phyloP scores from a whole-genome alignment of 2,113 vertebrate genomes.

The Columba livia region DNA sequence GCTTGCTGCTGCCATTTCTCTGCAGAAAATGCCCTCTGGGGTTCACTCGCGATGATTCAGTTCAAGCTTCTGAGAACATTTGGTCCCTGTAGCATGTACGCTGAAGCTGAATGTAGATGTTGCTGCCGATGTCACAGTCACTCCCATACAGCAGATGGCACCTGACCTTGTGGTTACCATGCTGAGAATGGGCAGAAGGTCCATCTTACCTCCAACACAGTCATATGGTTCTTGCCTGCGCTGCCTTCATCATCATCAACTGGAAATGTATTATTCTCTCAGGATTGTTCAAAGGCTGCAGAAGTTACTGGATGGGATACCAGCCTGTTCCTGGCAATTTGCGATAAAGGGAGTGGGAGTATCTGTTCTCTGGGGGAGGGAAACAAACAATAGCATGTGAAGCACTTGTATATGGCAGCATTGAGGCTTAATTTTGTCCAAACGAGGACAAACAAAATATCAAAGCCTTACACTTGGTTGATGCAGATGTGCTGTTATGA shows the following conservation, averaged over 20 bases:
- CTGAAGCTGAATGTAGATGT: background rate
- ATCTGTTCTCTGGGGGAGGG: background rate
- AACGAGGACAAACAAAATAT: background rate
- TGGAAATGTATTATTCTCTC: background rate
- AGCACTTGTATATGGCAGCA: background rate
- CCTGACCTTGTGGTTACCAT: background rate
- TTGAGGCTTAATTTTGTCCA: background rate
- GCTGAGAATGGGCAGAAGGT: background rate
- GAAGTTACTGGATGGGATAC: background rate
- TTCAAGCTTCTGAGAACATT: background rate
- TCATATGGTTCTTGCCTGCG: background rate
- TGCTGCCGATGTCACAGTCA: accelerated
- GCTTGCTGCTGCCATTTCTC: background rate
- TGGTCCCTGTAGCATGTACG: background rate
- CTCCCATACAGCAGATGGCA: background rate
- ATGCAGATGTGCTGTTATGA: background rate
- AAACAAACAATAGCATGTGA: background rate
- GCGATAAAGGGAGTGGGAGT: background rate
- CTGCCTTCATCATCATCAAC: background rate
- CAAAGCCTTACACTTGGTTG: background rate
- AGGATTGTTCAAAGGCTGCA: background rate
- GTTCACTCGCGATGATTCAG: background rate
- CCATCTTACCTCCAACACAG: background rate
- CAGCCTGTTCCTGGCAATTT: background rate
- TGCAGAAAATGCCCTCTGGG: background rate